A percentile compares a stretch with the other conserved stretches of the same genome.
These are phyloP conservation scores for Ptychobarbus kaznakovi DNA, from an alignment of 2,797 vertebrate species.

Conservation along the genomic window DNA sequence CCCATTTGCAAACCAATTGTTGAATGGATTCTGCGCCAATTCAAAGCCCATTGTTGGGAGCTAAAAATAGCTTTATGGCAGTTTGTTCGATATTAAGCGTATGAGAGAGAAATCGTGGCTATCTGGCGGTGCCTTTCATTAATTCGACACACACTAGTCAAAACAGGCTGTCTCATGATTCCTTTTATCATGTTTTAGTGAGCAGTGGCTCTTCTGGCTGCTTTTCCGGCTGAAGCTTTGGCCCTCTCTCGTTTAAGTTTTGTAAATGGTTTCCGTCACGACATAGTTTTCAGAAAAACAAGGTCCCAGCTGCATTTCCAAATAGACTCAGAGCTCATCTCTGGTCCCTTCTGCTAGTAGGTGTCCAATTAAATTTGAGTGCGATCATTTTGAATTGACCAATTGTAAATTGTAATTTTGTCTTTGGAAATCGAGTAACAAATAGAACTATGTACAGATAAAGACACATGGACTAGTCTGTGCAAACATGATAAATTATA, in stretches of 20 bases:
- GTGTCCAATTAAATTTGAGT: slow-evolving; percentile 62
- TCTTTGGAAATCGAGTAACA: slow-evolving; percentile 59
- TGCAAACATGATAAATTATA: slow-evolving; percentile 85
- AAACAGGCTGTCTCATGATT: slow-evolving; percentile 55
- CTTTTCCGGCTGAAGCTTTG: slow-evolving; percentile 25
- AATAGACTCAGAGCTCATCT: slow-evolving; percentile 64
- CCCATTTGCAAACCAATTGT: slow-evolving; percentile 40
- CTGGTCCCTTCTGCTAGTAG: slow-evolving; percentile 53
- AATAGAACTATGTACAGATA: slow-evolving; percentile 77
- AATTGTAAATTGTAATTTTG: slow-evolving; percentile 53
- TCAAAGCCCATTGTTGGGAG: not conserved
- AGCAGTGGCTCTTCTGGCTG: slow-evolving; percentile 46
- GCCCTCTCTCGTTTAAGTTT: slow-evolving; percentile 47
- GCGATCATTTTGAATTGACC: slow-evolving; percentile 50
- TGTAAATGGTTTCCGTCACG: slow-evolving; percentile 57
- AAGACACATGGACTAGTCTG: slow-evolving; percentile 88
- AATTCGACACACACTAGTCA: slow-evolving; percentile 20
- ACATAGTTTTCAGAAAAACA: slow-evolving; percentile 53
- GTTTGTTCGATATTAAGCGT: not conserved
- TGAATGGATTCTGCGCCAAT: slow-evolving; percentile 19
- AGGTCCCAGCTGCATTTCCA: slow-evolving; percentile 70
- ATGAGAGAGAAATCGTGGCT: slow-evolving; percentile 19
- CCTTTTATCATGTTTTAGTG: slow-evolving; percentile 55
- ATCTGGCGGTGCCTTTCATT: slow-evolving; percentile 7
- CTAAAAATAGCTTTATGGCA: not conserved